These are phyloP conservation scores for Lophius americanus DNA, from an alignment of 2,797 vertebrate species.

Conservation along the genomic window DNA sequence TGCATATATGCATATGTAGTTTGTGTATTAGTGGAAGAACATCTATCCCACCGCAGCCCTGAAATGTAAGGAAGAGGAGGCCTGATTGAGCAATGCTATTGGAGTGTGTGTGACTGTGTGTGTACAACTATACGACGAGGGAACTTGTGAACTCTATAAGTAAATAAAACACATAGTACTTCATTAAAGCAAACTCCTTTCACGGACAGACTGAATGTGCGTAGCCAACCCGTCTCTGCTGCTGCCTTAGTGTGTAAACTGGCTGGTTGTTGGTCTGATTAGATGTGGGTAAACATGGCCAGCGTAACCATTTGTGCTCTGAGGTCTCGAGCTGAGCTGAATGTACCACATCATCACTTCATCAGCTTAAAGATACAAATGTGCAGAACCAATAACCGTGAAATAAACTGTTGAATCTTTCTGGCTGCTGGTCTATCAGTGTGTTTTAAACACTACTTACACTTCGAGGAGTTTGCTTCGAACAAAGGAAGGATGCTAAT, in stretches of 20 bases:
- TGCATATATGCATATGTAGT: neutral
- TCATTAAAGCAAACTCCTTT: slow-evolving; percentile 12
- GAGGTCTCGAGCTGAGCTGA: neutral
- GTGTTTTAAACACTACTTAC: too few relatives aligned
- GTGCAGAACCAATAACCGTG: too few relatives aligned
- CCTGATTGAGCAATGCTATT: slow-evolving; percentile 18
- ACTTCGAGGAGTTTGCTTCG: too few relatives aligned
- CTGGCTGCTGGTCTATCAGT: too few relatives aligned
- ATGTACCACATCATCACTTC: too few relatives aligned
- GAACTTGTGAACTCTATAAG: slow-evolving; percentile 12
- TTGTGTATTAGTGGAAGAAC: slow-evolving; percentile 11
- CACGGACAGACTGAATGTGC: slow-evolving; percentile 6
- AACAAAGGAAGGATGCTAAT: too few relatives aligned
- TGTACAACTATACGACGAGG: neutral
- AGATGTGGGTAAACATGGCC: neutral
- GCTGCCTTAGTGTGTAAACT: slow-evolving; percentile 24
- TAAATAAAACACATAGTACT: slow-evolving; percentile 27
- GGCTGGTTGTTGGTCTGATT: slow-evolving; percentile 29
- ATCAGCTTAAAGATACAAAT: too few relatives aligned
- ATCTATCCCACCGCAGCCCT: slow-evolving; percentile 10
- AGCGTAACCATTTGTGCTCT: slow-evolving; percentile 3
- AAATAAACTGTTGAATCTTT: too few relatives aligned
- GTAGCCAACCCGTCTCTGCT: slow-evolving; percentile 10
- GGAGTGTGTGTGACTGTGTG: slow-evolving; percentile 15
- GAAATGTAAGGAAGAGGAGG: slow-evolving; percentile 27